Conservation (phyloP, 2,797 vertebrate species). For the Scyliorhinus canicula region DNA sequence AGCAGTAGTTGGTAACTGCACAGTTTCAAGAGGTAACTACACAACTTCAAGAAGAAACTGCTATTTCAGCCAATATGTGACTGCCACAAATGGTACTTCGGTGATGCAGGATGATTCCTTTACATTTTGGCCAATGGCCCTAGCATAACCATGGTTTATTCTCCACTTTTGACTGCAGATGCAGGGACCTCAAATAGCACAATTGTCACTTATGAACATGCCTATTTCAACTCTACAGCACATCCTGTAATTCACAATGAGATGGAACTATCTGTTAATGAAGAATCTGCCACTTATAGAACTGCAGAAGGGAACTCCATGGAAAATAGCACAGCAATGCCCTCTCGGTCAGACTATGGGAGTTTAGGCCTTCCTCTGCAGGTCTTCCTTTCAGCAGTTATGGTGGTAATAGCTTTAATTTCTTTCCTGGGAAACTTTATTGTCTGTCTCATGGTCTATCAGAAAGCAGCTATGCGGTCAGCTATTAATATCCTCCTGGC, state of each 20-base stretch:
- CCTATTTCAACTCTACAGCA: conserved; percentile 63
- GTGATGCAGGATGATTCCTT: not conserved
- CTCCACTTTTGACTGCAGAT: conserved; percentile 59
- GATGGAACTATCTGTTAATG: conserved; percentile 53
- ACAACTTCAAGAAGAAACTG: not conserved
- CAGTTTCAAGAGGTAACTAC: not conserved
- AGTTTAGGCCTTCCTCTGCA: conserved; percentile 77
- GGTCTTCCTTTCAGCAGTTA: conserved; percentile 77
- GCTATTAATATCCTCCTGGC: conserved; percentile 97
- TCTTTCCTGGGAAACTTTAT: conserved; percentile 89
- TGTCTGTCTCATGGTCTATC: conserved; percentile 97
- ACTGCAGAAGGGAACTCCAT: conserved; percentile 47
- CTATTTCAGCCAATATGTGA: not conserved
- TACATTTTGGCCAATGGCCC: conserved; percentile 35
- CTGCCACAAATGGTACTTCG: not conserved
- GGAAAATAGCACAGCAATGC: conserved; percentile 50
- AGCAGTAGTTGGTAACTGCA: not conserved
- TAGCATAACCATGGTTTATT: conserved; percentile 70
- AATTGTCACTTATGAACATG: conserved; percentile 64
- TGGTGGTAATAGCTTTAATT: conserved; percentile 77
- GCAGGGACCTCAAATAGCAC: conserved; percentile 60
- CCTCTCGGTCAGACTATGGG: conserved; percentile 53
- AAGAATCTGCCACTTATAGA: conserved; percentile 50
- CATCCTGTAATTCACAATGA: conserved; percentile 54
- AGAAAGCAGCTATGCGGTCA: conserved; percentile 91